Percentiles rank a stretch among this genome's conserved stretches.
phyloP scores from a whole-genome alignment of 2,888 invertebrate genomes.

The Acleris sparsana region DNA sequence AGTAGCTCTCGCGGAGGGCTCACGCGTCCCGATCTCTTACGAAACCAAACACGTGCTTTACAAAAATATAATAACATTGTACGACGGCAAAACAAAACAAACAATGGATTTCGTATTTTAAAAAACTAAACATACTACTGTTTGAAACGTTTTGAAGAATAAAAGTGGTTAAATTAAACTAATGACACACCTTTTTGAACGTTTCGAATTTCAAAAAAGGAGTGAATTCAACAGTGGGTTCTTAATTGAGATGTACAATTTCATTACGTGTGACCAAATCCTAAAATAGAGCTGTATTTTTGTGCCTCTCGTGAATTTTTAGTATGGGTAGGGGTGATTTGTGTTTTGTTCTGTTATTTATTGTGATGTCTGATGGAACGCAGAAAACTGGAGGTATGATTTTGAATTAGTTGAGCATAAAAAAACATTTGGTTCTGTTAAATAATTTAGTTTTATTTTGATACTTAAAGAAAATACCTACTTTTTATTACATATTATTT shows the following conservation, averaged over 20 bases:
- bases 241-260: conserved; percentile 16
- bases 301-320: conserved; percentile 58
- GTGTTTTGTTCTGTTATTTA: conserved; percentile 53
- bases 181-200: not conserved
- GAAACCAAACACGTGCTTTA: conserved; percentile 33
- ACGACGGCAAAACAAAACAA: not conserved
- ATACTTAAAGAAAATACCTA: too few relatives aligned
- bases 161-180: not conserved
- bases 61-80: conserved; percentile 11
- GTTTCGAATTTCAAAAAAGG: conserved; percentile 10
- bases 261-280: conserved; percentile 21
- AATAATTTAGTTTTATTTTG: too few relatives aligned
- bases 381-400: conserved; percentile 69
- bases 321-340: conserved; percentile 57
- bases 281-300: conserved; percentile 34
- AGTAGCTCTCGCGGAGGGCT: conserved; percentile 37
- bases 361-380: conserved; percentile 57
- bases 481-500: not conserved
- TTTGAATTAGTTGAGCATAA: not conserved
- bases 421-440: not conserved
- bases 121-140: not conserved
- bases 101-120: not conserved
- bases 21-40: conserved; percentile 34
- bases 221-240: conserved; percentile 11
- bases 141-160: not conserved